Percentiles rank a stretch among this genome's conserved stretches.
Conservation (phyloP, 2,113 vertebrate genomes). For the Elephantulus edwardii region DNA sequence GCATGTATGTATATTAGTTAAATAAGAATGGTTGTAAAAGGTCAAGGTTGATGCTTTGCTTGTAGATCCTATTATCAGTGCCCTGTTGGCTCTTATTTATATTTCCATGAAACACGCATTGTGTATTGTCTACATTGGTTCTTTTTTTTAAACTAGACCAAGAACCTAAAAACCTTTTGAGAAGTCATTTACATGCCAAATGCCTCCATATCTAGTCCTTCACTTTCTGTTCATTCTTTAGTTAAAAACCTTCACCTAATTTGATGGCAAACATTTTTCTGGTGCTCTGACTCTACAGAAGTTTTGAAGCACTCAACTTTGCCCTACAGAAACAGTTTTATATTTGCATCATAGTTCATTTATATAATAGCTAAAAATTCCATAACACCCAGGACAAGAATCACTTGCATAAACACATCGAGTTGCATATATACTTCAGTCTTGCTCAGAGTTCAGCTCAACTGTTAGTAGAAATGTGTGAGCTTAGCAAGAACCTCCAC, state of each 20-base stretch:
- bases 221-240: background rate
- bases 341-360: background rate
- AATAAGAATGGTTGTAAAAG: background rate
- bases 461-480: background rate
- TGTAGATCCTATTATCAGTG: background rate
- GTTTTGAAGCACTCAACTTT: background rate
- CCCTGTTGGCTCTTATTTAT: background rate
- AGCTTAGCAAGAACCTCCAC: background rate
- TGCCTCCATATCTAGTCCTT: background rate
- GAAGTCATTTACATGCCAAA: background rate
- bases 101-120: background rate
- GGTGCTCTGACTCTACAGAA: background rate
- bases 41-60: background rate
- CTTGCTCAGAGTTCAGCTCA: background rate
- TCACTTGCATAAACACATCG: background rate
- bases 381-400: background rate
- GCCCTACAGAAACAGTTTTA: background rate
- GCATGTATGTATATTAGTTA: background rate
- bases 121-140: background rate
- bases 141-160: background rate
- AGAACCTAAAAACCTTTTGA: background rate
- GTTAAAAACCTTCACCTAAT: slow-evolving; percentile 14
- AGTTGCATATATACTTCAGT: background rate
- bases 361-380: background rate
- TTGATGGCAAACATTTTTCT: background rate